Evolutionary conservation across 2,888 invertebrate genomes (phyloP).

Genomic region (Oasisia sp.): DNA sequence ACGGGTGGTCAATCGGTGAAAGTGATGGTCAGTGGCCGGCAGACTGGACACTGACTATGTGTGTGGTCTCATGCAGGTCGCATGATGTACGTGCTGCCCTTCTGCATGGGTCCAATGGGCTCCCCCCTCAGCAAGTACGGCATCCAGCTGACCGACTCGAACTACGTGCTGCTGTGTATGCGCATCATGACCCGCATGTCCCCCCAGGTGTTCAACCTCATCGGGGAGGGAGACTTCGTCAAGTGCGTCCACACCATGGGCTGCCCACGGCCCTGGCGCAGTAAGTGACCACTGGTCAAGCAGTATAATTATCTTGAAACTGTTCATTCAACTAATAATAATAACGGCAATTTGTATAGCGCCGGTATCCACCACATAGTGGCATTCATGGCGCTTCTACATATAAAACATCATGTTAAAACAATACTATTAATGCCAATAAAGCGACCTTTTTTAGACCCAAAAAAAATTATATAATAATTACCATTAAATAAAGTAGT

Average conservation of each 20-base stretch:
- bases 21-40: no score
- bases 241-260: conserved; percentile 49
- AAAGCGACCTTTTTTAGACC: no score
- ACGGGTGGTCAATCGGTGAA: no score
- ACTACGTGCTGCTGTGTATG: conserved; percentile 52
- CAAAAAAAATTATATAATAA: no score
- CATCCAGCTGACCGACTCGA: conserved; percentile 50
- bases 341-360: no score
- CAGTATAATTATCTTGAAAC: no score
- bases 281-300: conserved; percentile 30
- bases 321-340: no score
- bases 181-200: conserved; percentile 50
- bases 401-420: no score
- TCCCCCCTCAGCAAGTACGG: conserved; percentile 50
- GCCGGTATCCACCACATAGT: no score
- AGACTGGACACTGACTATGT: not conserved
- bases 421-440: no score
- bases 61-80: conserved; percentile 40
- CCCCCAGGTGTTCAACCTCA: conserved; percentile 40
- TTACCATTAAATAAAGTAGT: no score
- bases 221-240: conserved; percentile 45
- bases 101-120: conserved; percentile 53
- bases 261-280: conserved; percentile 42
- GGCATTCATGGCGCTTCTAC: no score
- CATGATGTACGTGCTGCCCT: conserved; percentile 53